These are phyloP conservation scores for Orchestia grillus DNA, from an alignment of 1,140 invertebrate genomes.

Conservation along the genomic window DNA sequence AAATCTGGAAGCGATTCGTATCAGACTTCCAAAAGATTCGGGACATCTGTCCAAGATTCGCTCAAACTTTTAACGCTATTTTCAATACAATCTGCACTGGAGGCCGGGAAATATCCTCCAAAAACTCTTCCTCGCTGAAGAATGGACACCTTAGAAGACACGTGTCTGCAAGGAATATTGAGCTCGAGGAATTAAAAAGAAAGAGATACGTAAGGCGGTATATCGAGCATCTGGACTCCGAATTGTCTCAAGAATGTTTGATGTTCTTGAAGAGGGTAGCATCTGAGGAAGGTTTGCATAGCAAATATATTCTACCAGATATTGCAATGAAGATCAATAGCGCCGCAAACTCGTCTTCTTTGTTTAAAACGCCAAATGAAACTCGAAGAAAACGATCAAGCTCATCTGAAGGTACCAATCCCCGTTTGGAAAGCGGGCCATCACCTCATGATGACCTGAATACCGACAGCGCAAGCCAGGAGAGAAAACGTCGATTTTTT, in stretches of 20 bases:
- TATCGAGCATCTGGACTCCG: background rate
- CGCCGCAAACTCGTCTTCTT: background rate
- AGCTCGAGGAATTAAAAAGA: background rate
- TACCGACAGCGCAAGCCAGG: background rate
- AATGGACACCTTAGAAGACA: background rate
- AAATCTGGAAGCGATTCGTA: background rate
- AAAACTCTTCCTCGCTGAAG: background rate
- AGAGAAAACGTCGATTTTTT: background rate
- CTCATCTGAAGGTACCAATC: background rate
- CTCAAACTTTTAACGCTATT: background rate
- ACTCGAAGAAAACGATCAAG: background rate
- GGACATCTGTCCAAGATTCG: background rate
- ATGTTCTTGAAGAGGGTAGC: background rate
- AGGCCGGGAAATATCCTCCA: background rate
- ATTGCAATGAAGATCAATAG: background rate
- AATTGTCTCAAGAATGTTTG: background rate
- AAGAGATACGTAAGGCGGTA: background rate
- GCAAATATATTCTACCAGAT: background rate
- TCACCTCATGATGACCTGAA: background rate
- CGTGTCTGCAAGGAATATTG: background rate
- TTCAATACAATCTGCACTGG: background rate
- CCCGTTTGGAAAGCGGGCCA: background rate
- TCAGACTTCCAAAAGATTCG: background rate
- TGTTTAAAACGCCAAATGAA: background rate
- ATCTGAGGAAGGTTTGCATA: background rate